Conservation (phyloP, 2,797 vertebrate genomes). For the Tokudaia muenninki region DNA sequence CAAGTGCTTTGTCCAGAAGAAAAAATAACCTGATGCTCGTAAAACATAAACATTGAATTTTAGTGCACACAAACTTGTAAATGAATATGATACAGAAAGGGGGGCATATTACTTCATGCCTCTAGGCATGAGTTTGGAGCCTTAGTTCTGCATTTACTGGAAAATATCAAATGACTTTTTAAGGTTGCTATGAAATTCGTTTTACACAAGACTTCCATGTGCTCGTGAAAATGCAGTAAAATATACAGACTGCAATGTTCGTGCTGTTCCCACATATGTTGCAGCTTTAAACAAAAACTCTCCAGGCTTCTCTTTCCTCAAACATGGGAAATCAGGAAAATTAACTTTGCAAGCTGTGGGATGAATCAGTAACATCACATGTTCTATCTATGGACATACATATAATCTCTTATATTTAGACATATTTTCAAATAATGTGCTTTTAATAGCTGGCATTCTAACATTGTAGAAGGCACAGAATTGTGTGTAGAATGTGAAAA, state of each 20-base stretch:
- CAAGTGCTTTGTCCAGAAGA: not conserved
- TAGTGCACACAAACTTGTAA: not conserved
- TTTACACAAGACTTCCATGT: not conserved
- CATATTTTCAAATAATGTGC: not conserved
- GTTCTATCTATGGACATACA: not conserved
- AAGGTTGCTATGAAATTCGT: not conserved
- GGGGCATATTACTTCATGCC: not conserved
- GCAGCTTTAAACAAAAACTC: not conserved
- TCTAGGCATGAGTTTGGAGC: not conserved
- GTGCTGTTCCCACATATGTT: not conserved
- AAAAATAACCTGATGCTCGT: not conserved
- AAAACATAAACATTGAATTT: constrained; percentile 49
- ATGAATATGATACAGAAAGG: not conserved
- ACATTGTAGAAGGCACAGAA: not conserved
- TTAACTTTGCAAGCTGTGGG: not conserved
- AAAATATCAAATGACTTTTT: not conserved
- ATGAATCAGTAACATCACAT: not conserved
- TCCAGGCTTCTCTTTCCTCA: not conserved
- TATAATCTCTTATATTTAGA: not conserved
- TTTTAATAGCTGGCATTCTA: not conserved
- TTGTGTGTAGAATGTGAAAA: not conserved
- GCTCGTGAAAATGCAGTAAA: constrained; percentile 6
- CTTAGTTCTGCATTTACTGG: not conserved
- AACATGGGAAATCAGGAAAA: not conserved
- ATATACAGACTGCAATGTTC: not conserved